Base-by-base conservation (phyloP, 2,888 invertebrate genomes). In the Lamellibrachia columna region DNA sequence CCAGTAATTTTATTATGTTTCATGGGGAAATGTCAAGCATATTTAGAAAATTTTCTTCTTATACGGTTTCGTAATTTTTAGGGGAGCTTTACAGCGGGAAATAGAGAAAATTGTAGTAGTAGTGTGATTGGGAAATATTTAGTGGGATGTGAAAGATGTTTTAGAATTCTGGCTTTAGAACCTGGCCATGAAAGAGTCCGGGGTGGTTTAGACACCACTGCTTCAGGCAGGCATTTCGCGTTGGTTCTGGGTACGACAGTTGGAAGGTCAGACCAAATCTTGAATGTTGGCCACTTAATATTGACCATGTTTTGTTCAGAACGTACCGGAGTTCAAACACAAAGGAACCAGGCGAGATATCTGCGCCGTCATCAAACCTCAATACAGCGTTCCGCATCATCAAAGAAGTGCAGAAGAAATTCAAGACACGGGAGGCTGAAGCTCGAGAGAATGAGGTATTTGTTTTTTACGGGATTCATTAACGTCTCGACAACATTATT, bases 361-460 rank as follows among this genome's bases (percentile, higher is more conserved):
- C 98, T 3, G 98, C 99, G 0, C 99, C 99, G 0, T 99, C 99
- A 0, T 98, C 98, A 22, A 99, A 99, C 97, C 97, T 99, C 91
- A 99, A 98, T 96, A 99, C 98, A 11, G 99, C 99, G 55, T 99
- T 99, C 97, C 98, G 99, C 94, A 97, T 99, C 92, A 99, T 99
- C 95, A 99, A 99, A 97, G 99, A 99, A 97, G 98, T 99, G 58
- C 99, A 99, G 97, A 99, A 99, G 97, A 98, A 98, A 96, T 99
- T 98, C 97, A 99, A 99, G 97, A 99, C 99, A 0, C 97, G 99
- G 94, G 99, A 99, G 97, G 99, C 99, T 0, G 99, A 99, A 96
- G 99, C 99, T 96, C 97, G 98, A 92, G 99, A 99, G 96, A 99
- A 99, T 95, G 99, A 99, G 96, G 99, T 96, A 53, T 11, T 7